phyloP scores from a whole-genome alignment of 2,888 invertebrate genomes.

The Gisinianus flammeolus region DNA sequence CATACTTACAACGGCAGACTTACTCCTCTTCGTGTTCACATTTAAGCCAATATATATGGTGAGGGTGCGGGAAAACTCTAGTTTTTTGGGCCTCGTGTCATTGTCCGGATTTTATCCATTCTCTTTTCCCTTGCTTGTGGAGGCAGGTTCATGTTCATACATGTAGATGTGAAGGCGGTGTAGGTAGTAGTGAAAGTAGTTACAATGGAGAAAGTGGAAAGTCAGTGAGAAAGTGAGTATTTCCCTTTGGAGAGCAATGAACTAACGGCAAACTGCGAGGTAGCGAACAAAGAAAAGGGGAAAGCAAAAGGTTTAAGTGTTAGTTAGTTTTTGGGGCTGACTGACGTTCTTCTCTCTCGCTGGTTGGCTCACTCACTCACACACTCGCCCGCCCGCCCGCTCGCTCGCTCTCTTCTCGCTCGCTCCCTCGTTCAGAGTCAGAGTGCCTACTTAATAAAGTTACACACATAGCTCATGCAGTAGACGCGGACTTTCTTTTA shows the following conservation, averaged over 20 bases:
- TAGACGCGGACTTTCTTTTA: no score
- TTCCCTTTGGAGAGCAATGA: conserved; percentile 14
- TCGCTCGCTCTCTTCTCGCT: neutral
- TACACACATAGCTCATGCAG: no score
- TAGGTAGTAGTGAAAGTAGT: neutral
- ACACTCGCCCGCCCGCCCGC: neutral
- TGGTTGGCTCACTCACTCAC: neutral
- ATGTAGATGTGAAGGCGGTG: neutral
- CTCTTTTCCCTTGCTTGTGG: neutral
- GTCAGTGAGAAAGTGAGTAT: neutral
- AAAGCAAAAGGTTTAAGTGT: neutral
- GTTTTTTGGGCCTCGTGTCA: neutral
- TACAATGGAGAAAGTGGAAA: neutral
- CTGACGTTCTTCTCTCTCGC: neutral
- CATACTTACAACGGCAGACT: neutral
- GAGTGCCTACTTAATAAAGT: no score
- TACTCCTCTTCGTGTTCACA: neutral
- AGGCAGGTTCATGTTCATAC: neutral
- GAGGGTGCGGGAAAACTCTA: no score
- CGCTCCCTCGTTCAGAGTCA: no score
- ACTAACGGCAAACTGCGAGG: neutral
- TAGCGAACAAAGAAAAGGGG: neutral
- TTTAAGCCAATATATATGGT: no score
- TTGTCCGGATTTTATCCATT: neutral
- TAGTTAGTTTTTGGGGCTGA: neutral